Evolutionary conservation across 2,113 vertebrate genomes (phyloP), one percentile per base, ranked within the genome.

Genomic region (Thunnus maccoyii): DNA sequence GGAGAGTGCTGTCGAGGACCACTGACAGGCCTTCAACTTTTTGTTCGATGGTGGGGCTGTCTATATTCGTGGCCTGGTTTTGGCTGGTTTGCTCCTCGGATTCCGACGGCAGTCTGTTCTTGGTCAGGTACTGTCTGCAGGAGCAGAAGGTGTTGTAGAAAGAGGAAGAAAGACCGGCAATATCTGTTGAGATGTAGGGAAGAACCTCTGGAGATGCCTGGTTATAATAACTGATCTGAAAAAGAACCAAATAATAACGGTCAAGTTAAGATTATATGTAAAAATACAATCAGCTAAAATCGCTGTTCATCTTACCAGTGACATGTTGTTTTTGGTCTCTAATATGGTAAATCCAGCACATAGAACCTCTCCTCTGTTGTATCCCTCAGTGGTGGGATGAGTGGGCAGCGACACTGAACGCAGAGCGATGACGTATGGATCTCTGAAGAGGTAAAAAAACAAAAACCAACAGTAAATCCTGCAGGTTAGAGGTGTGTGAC

Each of bases 261-360:
- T 25, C 5, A 32, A 20, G 46, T 60, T 25, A 16, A 13, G n/a
- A 57, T 1, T 1, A 13, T 3, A 5, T n/a, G 18, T 61, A 2
- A 60, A 74, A 20, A 30, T 9, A 22, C 0, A 46, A 50, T 62
- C 9, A 36, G 47, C 10, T 27, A 3, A 5, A 36, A n/a, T 1
- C 0, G 0, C 2, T 7, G 4, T 3, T 55, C 0, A 8, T 17
- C 80, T 67, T 65, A 99, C 98, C 96, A 97, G 96, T 52, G 96
- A 96, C 60, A 10, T 80, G 71, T 95, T 94, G 77, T 95, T 91
- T 0, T 92, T 93, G 54, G 96, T 94, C 0, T 94, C 91, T 94
- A 96, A 96, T 58, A 99, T 94, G 81, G 96, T 98, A 83, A 99
- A 98, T 2, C 98, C 98, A 0, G 97, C 97, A 92, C 98, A 99